Base-by-base conservation (phyloP, 2,888 invertebrate species). In the Torymus aiolomorphi region DNA sequence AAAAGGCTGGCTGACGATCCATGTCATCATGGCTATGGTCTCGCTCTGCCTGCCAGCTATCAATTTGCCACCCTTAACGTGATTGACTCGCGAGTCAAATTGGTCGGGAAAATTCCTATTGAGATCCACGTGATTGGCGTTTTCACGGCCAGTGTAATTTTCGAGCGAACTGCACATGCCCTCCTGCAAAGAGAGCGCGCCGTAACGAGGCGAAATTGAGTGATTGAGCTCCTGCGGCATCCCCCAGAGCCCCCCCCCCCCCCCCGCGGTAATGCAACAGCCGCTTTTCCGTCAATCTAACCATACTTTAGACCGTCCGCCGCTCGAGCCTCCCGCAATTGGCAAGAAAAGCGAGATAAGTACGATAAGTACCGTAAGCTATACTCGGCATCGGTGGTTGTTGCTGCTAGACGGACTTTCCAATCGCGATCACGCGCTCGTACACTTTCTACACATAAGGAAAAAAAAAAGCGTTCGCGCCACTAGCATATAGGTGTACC, bases 41-140 rank as follows among this genome's bases (percentile, higher is more conserved):
- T 98, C 98, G 1, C 96, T 96, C 89, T 98, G 96, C 61, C 96
- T 92, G 0, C 92, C 92, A 0, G 91, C 91, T 80, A 92, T 91
- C 74, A 94, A 88, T 70, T 92, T 92, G 24, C 91, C 91, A 57
- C 91, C 91, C 16, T 91, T 90, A 57, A 87, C 86, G 78, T 90
- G 80, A 87, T 86, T 84, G 66, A 90, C 89, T 59, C 83, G 83
- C 54, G 86, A 87, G 82, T 94, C 94, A 88, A 96, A 96, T 84
- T 97, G 96, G 90, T 97, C 97, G 0, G 98, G 98, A 89, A 98
- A 98, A 89, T 98, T 96, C 61, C 98, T 93, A 91, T 98, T 98
- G 73, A 98, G 90, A 90, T 98, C 98, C 0, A 95, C 91, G 73
- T 93, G 93, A 80, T 95, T 94, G 0, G 95, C 95, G 91, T 98